Base-by-base conservation (phyloP, 1,140 invertebrate species). In the roundworm (Caenorhabditis elegans) region DNA sequence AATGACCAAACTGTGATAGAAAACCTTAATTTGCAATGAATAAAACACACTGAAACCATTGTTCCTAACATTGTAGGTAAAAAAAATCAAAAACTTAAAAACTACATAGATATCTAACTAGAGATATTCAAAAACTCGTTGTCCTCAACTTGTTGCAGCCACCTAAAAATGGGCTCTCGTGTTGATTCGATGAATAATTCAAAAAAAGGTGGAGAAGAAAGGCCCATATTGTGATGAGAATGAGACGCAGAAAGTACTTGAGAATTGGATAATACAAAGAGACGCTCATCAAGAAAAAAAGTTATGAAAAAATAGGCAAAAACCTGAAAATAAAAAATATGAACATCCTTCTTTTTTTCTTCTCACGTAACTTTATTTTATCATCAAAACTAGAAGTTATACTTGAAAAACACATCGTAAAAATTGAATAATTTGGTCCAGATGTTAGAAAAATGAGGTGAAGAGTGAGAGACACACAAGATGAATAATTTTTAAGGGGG, bases 211-310 rank as follows among this genome's bases (percentile, higher is more conserved):
- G 53, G 34, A 13, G 60, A 70, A 70, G 26, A 70, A 70, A 70
- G 60, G 22, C 24, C 60, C 60, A 24, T 24, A 70, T 70, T 70
- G 60, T 70, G 34, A 70, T 70, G 60, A 70, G 60, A 3, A 19
- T 3, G 60, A 70, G 60, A 70, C 60, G 60, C 60, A 70, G 60
- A 8, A 15, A 70, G 34, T 19, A 70, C 60, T 70, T 70, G 60
- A 70, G 60, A 39, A 70, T 70, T 70, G 60, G 60, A 70, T 70
- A 70, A 70, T 70, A 70, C 60, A 70, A 70, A 70, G 34, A 70
- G 60, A 22, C 60, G n/a, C 60, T 70, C 34, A 31, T 34, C 34
- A n/a, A 39, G n/a, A 26, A 70, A 39, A 70, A 70, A 53, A 53
- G 34, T 39, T 39, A 70, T 70, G 34, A 22, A 22, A 70, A 70